Evolutionary conservation across 2,797 vertebrate species (phyloP).

Genomic region (Acanthopagrus latus): DNA sequence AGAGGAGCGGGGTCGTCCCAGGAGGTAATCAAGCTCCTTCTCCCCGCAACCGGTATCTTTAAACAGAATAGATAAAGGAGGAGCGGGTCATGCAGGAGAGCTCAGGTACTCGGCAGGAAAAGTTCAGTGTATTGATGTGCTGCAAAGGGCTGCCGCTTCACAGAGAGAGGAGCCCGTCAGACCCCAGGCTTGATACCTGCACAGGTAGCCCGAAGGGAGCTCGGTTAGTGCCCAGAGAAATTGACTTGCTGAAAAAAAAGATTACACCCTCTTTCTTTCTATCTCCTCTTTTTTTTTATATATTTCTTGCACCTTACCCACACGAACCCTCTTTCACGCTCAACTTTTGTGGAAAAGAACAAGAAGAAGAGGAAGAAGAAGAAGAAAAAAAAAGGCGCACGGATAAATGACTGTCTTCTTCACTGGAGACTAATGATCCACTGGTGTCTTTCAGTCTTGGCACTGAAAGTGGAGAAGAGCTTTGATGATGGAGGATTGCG

Average conservation of each 20-base stretch:
- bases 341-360: conserved; percentile 52
- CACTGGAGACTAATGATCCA: conserved; percentile 79
- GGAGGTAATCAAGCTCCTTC: conserved; percentile 80
- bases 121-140: conserved; percentile 82
- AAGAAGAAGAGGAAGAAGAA: not conserved
- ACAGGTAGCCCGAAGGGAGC: conserved; percentile 76
- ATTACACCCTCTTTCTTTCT: conserved; percentile 39
- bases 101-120: conserved; percentile 77
- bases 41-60: conserved; percentile 73
- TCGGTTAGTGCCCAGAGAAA: conserved; percentile 65
- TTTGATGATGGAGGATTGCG: conserved; percentile 81
- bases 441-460: conserved; percentile 73
- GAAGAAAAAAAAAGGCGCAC: conserved; percentile 5
- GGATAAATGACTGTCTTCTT: conserved; percentile 75
- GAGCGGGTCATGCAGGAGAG: conserved; percentile 74
- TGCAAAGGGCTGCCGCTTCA: conserved; percentile 73
- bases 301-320: conserved; percentile 21
- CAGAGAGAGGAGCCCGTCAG: conserved; percentile 70
- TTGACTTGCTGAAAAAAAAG: conserved; percentile 56
- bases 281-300: not conserved
- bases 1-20: conserved; percentile 71
- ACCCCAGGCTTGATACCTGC: conserved; percentile 74
- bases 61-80: conserved; percentile 83
- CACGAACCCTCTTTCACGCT: conserved; percentile 43
- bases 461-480: conserved; percentile 74